These are phyloP conservation scores for Porites evermanni DNA, from an alignment of 92 coral and sea anemone species.

Conservation along the genomic window DNA sequence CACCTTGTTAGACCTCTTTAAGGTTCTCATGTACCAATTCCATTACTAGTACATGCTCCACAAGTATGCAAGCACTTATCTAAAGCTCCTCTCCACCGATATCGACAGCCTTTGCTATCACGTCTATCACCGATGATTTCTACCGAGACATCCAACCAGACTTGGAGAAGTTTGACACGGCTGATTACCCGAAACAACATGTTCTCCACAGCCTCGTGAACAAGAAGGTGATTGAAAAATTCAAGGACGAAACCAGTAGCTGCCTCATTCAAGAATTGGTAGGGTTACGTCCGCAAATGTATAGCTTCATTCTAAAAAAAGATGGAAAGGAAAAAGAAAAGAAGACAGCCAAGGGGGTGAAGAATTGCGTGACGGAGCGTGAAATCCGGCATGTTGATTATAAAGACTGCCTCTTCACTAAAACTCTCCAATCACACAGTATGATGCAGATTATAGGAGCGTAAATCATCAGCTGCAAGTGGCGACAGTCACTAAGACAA, in stretches of 20 bases:
- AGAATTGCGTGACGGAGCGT: not conserved
- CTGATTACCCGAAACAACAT: constrained; percentile 30
- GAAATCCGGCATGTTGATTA: constrained; percentile 16
- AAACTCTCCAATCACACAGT: not conserved
- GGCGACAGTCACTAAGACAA: not conserved
- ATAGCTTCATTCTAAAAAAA: not conserved
- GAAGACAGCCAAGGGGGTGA: constrained; percentile 26
- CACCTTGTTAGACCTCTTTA: not conserved
- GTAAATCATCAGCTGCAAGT: not conserved
- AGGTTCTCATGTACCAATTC: constrained; percentile 27
- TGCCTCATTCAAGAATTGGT: constrained; percentile 32
- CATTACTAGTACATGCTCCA: constrained; percentile 29
- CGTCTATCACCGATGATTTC: constrained; percentile 29
- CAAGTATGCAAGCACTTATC: constrained; percentile 20
- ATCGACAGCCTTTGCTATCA: constrained; percentile 40
- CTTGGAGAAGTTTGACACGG: constrained; percentile 17
- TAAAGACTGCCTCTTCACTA: not conserved
- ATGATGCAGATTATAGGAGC: constrained; percentile 13
- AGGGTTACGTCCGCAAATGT: constrained; percentile 47
- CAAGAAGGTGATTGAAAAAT: constrained; percentile 39
- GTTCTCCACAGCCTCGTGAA: constrained; percentile 16
- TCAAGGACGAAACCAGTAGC: constrained; percentile 41
- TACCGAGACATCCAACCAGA: constrained; percentile 33
- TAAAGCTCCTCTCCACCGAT: constrained; percentile 43
- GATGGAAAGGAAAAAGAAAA: not conserved